phyloP scores from a whole-genome alignment of 1,140 invertebrate genomes.

The Pseudomyrmex gracilis region DNA sequence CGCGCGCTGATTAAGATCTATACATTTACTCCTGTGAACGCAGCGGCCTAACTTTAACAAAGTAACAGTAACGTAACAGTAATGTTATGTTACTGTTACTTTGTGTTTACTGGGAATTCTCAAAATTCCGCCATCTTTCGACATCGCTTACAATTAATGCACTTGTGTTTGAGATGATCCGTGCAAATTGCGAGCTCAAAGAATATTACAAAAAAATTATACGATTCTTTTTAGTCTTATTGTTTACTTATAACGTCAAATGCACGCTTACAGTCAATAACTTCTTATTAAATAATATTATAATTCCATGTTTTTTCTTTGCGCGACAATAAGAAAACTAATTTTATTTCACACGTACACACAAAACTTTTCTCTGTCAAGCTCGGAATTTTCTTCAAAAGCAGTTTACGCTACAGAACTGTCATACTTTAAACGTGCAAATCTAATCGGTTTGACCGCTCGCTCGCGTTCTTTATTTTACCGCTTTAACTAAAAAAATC shows the following conservation, averaged over 20 bases:
- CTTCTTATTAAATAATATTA: conserved; percentile 7
- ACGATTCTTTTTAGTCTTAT: background rate
- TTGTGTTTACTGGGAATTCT: no score
- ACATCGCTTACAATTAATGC: background rate
- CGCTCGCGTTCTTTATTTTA: background rate
- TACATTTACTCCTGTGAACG: background rate
- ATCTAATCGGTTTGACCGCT: conserved; percentile 18
- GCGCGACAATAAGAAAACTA: background rate
- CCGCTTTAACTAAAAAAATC: conserved; percentile 32
- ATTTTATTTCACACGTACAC: background rate
- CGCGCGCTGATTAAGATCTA: conserved; percentile 43
- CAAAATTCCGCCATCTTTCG: background rate
- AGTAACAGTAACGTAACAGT: no score
- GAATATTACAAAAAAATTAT: background rate
- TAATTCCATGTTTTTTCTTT: background rate
- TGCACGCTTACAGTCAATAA: background rate
- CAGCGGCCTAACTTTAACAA: background rate
- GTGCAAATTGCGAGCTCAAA: background rate
- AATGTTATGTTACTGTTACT: no score
- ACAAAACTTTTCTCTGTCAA: background rate
- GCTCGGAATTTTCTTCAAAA: conserved; percentile 13
- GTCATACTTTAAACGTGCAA: background rate
- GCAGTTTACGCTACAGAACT: conserved; percentile 13
- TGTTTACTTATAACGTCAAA: background rate
- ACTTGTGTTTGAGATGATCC: background rate